Evolutionary conservation across 53 echinoderm and acorn worm species (phyloP), one percentile per base, ranked within the genome.

Genomic region (Astropecten irregularis): DNA sequence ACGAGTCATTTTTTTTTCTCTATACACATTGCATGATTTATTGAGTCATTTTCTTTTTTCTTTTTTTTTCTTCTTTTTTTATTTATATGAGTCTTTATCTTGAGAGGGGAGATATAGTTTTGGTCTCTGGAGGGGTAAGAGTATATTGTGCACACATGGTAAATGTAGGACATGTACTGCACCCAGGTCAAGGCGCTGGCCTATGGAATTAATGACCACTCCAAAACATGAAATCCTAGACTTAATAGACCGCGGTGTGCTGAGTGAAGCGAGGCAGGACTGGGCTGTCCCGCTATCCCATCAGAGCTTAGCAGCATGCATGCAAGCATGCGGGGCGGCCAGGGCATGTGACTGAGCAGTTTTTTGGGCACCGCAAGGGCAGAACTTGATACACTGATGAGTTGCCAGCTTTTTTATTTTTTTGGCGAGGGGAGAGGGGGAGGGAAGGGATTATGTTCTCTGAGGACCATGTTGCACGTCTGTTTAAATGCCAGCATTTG

Each of bases 201-300:
- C 77, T 29, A 38, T 32, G 30, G 60, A 77, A 77, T 77, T 77
- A 77, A 77, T 77, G 77, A 77, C 61, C 77, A 77, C 77, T 77
- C 77, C 44, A 60, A 77, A 61, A 77, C 77, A 77, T 77, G 77
- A 60, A 77, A 77, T 61, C 29, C 77, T 77, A 77, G 27, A 77
- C 77, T 77, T 77, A 77, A 77, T 77, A 59, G 77, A 55, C 61
- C 60, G 61, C 44, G n/a, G 44, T 77, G 62, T 61, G 77, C 22
- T 77, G 77, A 77, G 59, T 77, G 77, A 77, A 77, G 77, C 60
- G 61, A 42, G 59, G 46, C 32, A 60, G 77, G n/a, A n/a, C 57
- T 42, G 18, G 36, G 62, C 37, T 60, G 61, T 44, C 42, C 60
- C 60, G 42, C 42, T 11, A n/a, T n/a, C n/a, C n/a, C n/a, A n/a